Evolutionary conservation across 37 sponge, comb jelly and placozoan species (phyloP), one percentile per base, ranked within the genome.

Genomic region (Cladorhizidae sp.): DNA sequence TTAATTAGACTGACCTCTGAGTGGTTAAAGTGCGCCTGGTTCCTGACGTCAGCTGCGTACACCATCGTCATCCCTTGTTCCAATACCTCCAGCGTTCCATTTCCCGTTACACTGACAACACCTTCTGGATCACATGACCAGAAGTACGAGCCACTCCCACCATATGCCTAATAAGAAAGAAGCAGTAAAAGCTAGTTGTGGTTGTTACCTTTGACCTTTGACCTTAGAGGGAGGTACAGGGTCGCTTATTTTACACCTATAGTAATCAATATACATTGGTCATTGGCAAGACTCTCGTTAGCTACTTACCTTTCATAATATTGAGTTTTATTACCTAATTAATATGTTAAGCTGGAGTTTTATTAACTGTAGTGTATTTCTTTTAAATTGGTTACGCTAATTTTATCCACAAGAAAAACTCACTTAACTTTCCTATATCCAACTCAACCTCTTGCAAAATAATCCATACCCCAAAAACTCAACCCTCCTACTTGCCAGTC

Each of bases 61-160:
- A 87, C 76, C 9, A 40, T 25, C 22, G 92, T 42, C 45, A n/a
- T 40, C 15, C 92, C 92, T 39, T 43, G 20, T 8, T 55, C 42
- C 0, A 80, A 18, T n/a, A 74, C 56, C 29, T 80, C 79, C n/a
- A 88, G 51, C 0, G 69, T 49, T 25, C 92, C 92, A 40, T 33
- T 41, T 12, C 35, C 51, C 8, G 71, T 35, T 52, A 92, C 83
- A 63, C 73, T 54, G 25, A 72, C 85, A 35, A 92, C 77, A 39
- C 50, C 70, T 31, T 71, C 78, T 8, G 67, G 42, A 39, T 91
- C 84, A 57, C 79, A 83, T 36, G 93, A 92, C 95, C 95, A 94
- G 29, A 80, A 41, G 50, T 94, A 94, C 23, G 45, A 68, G 31
- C 95, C 95, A 81, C 93, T 93, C 28, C 95, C 95, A 41, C 92